Evolutionary conservation across 2,888 invertebrate genomes (phyloP).

Genomic region (Oligia strigilis): DNA sequence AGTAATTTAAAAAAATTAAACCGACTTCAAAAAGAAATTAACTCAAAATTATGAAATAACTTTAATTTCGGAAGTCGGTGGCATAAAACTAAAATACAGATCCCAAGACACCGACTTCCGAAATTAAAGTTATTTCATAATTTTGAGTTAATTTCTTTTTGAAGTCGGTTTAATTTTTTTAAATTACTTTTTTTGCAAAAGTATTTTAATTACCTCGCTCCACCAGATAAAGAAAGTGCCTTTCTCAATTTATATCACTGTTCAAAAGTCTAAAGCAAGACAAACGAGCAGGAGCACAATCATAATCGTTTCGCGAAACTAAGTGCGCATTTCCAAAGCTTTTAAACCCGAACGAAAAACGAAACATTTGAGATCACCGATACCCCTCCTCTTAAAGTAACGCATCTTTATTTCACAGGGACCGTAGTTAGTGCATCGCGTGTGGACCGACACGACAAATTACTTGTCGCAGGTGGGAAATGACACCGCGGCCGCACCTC

Average conservation of each 20-base stretch:
- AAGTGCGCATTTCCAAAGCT: slow-evolving; percentile 41
- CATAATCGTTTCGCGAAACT: slow-evolving; percentile 50
- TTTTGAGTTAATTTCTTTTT: too few species aligned
- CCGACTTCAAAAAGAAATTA: too few species aligned
- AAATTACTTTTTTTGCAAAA: too few species aligned
- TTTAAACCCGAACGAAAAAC: slow-evolving; percentile 47
- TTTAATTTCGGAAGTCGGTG: too few species aligned
- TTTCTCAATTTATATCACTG: slow-evolving; percentile 28
- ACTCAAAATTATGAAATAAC: too few species aligned
- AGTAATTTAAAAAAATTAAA: too few species aligned
- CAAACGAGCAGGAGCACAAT: slow-evolving; percentile 44
- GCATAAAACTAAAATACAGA: too few species aligned
- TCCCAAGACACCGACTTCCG: too few species aligned
- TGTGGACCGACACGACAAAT: slow-evolving; percentile 73
- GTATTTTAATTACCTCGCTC: slow-evolving; percentile 22
- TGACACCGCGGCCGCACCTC: slow-evolving; percentile 64
- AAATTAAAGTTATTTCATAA: too few species aligned
- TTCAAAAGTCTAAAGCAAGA: slow-evolving; percentile 36
- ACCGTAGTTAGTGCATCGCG: slow-evolving; percentile 61
- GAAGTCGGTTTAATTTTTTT: too few species aligned
- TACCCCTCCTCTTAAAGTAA: slow-evolving; percentile 48
- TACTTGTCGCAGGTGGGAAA: slow-evolving; percentile 73
- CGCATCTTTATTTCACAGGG: slow-evolving; percentile 56
- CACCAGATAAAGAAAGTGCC: slow-evolving; percentile 36
- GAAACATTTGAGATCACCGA: slow-evolving; percentile 32